phyloP scores from a whole-genome alignment of 2,888 invertebrate genomes.

The Aphodius granarius region DNA sequence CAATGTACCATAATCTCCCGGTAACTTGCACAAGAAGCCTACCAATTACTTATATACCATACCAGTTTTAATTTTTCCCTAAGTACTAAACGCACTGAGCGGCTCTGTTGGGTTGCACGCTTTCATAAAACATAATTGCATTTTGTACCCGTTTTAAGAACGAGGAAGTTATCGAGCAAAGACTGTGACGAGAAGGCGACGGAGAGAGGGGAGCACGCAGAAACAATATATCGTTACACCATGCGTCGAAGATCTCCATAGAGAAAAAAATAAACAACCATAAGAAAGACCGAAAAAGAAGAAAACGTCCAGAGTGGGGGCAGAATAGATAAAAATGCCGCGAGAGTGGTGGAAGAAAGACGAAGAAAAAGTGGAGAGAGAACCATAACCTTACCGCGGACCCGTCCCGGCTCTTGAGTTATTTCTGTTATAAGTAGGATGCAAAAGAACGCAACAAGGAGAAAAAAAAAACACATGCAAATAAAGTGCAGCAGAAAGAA shows the following conservation, averaged over 20 bases:
- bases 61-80: neutral
- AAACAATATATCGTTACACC: neutral
- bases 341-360: conserved; percentile 11
- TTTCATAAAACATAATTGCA: neutral
- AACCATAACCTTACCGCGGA: conserved; percentile 51
- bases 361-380: conserved; percentile 21
- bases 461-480: conserved; percentile 55
- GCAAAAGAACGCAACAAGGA: conserved; percentile 53
- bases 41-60: neutral
- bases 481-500: conserved; percentile 57
- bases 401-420: conserved; percentile 47
- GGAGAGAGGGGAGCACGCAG: neutral
- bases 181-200: neutral
- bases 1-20: neutral
- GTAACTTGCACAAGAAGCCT: neutral
- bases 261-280: neutral
- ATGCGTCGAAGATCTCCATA: too few species aligned
- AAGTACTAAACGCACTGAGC: neutral
- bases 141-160: neutral
- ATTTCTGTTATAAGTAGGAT: conserved; percentile 55
- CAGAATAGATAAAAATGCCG: conserved; percentile 10
- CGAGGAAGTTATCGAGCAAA: neutral
- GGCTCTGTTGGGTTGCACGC: neutral
- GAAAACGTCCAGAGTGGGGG: neutral
- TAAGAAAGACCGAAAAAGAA: neutral